Evolutionary conservation across 1,140 invertebrate species (phyloP).

Genomic region (Drosophila busckii): DNA sequence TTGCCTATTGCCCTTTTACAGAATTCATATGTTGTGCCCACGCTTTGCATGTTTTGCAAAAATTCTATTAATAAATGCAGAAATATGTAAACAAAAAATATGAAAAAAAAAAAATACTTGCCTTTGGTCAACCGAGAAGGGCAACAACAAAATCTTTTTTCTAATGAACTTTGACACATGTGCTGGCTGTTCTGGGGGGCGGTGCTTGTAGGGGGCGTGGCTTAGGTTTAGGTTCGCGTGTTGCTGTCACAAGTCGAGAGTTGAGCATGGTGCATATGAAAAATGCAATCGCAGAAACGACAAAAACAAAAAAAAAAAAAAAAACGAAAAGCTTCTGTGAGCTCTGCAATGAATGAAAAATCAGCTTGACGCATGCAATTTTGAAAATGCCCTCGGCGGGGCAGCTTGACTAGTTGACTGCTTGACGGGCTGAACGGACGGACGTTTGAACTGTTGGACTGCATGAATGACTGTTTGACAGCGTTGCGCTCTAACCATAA

Average conservation of each 20-base stretch:
- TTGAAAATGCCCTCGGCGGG: conserved; percentile 51
- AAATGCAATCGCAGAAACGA: conserved; percentile 24
- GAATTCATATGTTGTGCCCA: no score
- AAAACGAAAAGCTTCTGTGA: conserved; percentile 40
- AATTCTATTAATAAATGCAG: no score
- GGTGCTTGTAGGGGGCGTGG: background rate
- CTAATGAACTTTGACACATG: conserved; percentile 71
- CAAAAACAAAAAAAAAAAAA: conserved; percentile 31
- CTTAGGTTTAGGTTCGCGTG: conserved; percentile 44
- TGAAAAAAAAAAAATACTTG: conserved; percentile 21
- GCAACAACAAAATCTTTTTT: conserved; percentile 37
- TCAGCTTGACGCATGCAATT: conserved; percentile 68
- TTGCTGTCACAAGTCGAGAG: conserved; percentile 59
- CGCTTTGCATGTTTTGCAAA: no score
- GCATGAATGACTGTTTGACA: conserved; percentile 13
- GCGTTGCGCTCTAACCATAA: conserved; percentile 10
- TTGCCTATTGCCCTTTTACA: no score
- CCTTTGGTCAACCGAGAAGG: no score
- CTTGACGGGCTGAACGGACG: conserved; percentile 23
- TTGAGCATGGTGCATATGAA: conserved; percentile 30
- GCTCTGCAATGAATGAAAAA: conserved; percentile 73
- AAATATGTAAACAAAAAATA: background rate
- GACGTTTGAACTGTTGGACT: conserved; percentile 19
- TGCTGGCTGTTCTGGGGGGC: background rate
- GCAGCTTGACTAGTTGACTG: conserved; percentile 46